Percentiles rank a stretch among this genome's conserved stretches.
phyloP scores from a whole-genome alignment of 2,797 vertebrate species.

The Cephalopachus bancanus region DNA sequence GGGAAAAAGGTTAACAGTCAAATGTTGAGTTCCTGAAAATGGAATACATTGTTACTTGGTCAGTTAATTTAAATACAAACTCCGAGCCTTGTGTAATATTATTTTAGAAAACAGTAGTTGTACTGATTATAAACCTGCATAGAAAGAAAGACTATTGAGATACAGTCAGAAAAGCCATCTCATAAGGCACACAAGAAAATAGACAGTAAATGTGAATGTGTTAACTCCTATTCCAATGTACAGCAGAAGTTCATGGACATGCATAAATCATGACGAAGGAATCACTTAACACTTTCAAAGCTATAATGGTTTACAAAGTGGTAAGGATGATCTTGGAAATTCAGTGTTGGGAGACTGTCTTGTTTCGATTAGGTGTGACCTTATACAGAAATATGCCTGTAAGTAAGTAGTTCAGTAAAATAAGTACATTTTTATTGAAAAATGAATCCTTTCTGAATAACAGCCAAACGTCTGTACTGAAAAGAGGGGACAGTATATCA shows the following conservation, averaged over 20 bases:
- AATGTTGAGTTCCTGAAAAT: slow-evolving; percentile 84
- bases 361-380: slow-evolving; percentile 47
- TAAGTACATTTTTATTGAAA: slow-evolving; percentile 47
- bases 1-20: slow-evolving; percentile 89
- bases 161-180: slow-evolving; percentile 93
- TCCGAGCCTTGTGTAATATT: slow-evolving; percentile 86
- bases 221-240: slow-evolving; percentile 89
- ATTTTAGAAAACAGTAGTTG: slow-evolving; percentile 89
- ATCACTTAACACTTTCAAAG: slow-evolving; percentile 83
- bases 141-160: slow-evolving; percentile 91
- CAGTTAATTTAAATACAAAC: slow-evolving; percentile 88
- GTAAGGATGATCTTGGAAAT: slow-evolving; percentile 80
- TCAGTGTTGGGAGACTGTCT: slow-evolving; percentile 65
- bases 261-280: slow-evolving; percentile 87
- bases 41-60: slow-evolving; percentile 79
- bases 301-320: slow-evolving; percentile 82
- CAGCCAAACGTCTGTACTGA: slow-evolving; percentile 22
- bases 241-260: slow-evolving; percentile 91
- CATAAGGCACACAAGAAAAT: slow-evolving; percentile 93
- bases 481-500: background rate
- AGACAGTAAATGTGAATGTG: slow-evolving; percentile 94
- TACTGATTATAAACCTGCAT: slow-evolving; percentile 92
- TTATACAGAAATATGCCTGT: slow-evolving; percentile 61
- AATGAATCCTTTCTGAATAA: background rate
- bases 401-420: slow-evolving; percentile 23